These are phyloP conservation scores for Conops quadrifasciatus DNA, from an alignment of 2,888 invertebrate genomes.

Conservation along the genomic window DNA sequence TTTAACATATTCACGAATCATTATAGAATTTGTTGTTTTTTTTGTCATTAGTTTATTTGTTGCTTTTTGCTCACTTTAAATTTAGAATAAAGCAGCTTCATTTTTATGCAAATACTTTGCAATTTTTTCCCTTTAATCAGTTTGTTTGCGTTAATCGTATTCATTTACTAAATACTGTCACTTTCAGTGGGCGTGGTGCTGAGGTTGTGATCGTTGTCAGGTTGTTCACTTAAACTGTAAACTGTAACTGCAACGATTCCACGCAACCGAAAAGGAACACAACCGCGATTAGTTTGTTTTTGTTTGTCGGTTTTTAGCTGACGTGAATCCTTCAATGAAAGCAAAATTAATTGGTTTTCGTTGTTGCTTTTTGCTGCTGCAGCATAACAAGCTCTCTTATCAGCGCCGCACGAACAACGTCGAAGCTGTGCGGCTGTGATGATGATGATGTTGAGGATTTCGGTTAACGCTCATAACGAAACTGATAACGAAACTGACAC, in stretches of 20 bases:
- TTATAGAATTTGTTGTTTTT: too few species aligned
- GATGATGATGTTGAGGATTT: too few species aligned
- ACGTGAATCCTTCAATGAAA: not conserved
- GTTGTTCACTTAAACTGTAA: not conserved
- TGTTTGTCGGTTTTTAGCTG: too few species aligned
- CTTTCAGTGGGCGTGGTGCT: not conserved
- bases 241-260: not conserved
- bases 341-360: not conserved
- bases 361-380: not conserved
- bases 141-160: too few species aligned
- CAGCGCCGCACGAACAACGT: not conserved
- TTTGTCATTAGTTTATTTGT: too few species aligned
- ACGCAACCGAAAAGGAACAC: not conserved
- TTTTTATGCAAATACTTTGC: too few species aligned
- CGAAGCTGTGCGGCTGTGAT: too few species aligned
- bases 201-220: not conserved
- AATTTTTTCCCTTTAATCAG: too few species aligned
- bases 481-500: slow-evolving; percentile 27
- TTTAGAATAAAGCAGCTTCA: too few species aligned
- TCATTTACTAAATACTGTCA: not conserved
- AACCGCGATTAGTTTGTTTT: too few species aligned
- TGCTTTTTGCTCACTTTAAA: too few species aligned
- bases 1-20: too few species aligned
- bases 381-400: not conserved
- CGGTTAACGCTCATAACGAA: slow-evolving; percentile 16